A percentile compares a stretch with the other conserved stretches of the same genome.
These are phyloP conservation scores for Leptodirus hochenwartii DNA, from an alignment of 2,888 invertebrate species.

Conservation along the genomic window DNA sequence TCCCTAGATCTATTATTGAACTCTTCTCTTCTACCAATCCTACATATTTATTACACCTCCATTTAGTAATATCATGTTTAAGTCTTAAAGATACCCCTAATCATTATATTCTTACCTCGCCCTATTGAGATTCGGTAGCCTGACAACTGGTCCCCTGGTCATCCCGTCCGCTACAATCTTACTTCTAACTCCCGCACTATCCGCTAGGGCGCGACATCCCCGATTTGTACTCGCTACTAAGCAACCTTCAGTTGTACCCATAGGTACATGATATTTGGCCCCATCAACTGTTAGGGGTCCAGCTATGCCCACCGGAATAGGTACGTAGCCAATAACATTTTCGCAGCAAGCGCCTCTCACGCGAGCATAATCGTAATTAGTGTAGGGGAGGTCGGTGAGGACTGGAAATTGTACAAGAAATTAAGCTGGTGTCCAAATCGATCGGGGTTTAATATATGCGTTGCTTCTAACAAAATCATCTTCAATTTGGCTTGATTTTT, in stretches of 20 bases:
- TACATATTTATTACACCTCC: too few species aligned
- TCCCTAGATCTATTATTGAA: too few species aligned
- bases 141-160: conserved; percentile 91
- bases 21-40: too few species aligned
- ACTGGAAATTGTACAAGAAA: too few species aligned
- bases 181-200: conserved; percentile 63
- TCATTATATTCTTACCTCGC: conserved; percentile 37
- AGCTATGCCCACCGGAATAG: conserved; percentile 89
- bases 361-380: conserved; percentile 73
- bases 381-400: too few species aligned
- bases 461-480: too few species aligned
- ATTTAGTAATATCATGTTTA: too few species aligned
- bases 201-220: conserved; percentile 76
- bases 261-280: conserved; percentile 66
- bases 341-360: conserved; percentile 90
- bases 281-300: conserved; percentile 83
- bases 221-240: conserved; percentile 93
- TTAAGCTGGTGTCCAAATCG: too few species aligned
- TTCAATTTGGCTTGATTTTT: too few species aligned
- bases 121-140: conserved; percentile 58
- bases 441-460: too few species aligned
- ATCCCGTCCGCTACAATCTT: conserved; percentile 84
- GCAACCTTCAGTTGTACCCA: conserved; percentile 99
- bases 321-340: conserved; percentile 81
- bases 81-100: too few species aligned